These are phyloP conservation scores for Dicyrtomina minuta DNA, from an alignment of 2,888 invertebrate genomes.

Conservation along the genomic window DNA sequence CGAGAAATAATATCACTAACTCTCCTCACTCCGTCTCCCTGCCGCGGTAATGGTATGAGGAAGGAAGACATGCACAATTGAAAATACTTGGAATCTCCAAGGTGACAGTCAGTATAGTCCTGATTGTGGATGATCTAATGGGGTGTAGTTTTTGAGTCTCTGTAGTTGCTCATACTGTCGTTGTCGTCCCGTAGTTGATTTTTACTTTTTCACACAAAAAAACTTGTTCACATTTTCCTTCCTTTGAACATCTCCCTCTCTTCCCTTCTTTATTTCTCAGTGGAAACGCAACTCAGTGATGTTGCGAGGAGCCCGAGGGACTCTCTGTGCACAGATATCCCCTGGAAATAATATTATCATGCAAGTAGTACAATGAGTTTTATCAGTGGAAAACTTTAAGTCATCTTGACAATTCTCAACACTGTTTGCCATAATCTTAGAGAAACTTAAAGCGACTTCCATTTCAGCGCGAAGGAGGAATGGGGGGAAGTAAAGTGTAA, in stretches of 20 bases:
- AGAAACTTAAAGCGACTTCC: neutral
- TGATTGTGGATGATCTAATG: no score
- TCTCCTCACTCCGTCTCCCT: no score
- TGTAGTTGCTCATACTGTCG: no score
- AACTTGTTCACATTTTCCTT: neutral
- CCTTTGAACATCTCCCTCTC: neutral
- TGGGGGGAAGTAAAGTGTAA: neutral
- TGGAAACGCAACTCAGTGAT: neutral
- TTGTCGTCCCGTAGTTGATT: no score
- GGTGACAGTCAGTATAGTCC: no score
- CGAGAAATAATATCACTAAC: no score
- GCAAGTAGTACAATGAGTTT: slow-evolving; percentile 24
- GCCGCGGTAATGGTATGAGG: neutral
- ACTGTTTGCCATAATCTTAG: slow-evolving; percentile 10
- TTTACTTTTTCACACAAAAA: no score
- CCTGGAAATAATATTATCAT: slow-evolving; percentile 30
- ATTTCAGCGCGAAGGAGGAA: neutral
- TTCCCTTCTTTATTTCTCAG: neutral
- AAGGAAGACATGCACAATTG: neutral
- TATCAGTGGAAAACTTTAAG: slow-evolving; percentile 31
- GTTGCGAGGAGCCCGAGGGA: neutral
- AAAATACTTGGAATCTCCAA: no score
- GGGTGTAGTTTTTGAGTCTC: no score
- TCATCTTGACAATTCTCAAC: slow-evolving; percentile 14
- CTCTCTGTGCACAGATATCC: neutral